Evolutionary conservation across 2,113 vertebrate genomes (phyloP), one percentile per base, ranked within the genome.

Genomic region (Ophthalmolycus amberensis): DNA sequence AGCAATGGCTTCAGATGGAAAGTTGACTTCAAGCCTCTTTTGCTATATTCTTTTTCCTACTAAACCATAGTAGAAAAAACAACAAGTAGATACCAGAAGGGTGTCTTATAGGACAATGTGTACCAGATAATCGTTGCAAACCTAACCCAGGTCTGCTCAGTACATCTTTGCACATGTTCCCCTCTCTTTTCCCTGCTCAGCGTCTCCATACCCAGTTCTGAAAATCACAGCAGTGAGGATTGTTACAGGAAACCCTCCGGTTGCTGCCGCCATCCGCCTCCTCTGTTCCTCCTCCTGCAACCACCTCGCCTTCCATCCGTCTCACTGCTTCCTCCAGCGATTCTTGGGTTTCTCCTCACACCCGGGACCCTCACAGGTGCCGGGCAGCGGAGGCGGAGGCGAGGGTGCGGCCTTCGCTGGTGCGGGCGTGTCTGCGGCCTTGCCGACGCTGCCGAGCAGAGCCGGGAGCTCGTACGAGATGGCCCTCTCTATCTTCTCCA

Each of bases 401-500:
- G 89, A 5, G 0, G 84, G 65, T 1, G 83, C 60, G 0, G 82
- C 62, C 59, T 93, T 93, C 1, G 63, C 46, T 0, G 89, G 81
- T 0, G 85, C 44, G 0, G 88, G 74, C 0, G 60, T 29, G 27
- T 87, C 88, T 9, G 97, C 90, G 88, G 93, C 95, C 78, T 96
- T 96, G 75, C 95, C 93, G 0, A 98, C 90, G 79, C 96, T 95
- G 48, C 96, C 94, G 83, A 99, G 92, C 72, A 99, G 95, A 75
- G 95, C 88, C 0, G 98, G 97, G 52, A 99, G 97, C 86, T 99
- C 96, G 71, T 97, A 95, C 0, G 97, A 96, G 85, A 99, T 99
- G 89, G 97, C 98, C 83, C 91, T 96, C 93, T 99, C 98, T 0
- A 99, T 96, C 94, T 97, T 99, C 82, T 99, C 98, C 74, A 99